Base-by-base conservation (phyloP, 2,888 invertebrate genomes). In the Epiperipatus broadwayi region DNA sequence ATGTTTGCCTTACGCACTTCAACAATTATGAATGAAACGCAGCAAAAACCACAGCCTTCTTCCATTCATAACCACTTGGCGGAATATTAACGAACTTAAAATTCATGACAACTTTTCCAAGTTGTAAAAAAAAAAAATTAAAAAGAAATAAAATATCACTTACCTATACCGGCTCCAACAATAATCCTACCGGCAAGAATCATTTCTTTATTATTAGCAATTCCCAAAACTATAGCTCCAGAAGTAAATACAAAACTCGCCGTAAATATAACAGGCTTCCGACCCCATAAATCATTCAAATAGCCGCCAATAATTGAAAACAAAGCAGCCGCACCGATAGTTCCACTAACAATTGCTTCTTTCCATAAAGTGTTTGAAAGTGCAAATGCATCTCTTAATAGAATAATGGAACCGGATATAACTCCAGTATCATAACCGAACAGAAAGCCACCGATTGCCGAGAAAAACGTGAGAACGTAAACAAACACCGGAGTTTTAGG, bases 371-470 rank as follows among this genome's bases (percentile, higher is more conserved):
- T 18, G 4, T 19, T 47, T 27, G 3, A 16, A 28, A 58, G 46
- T 10, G 46, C 35, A 44, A 58, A 58, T 16, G 50, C 40, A 19
- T 28, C 25, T 44, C 43, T 43, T 15, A 61, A 47, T 22, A 58
- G 46, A 19, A 65, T 46, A 57, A 65, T 59, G 2, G 65, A 64
- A 12, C 66, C 65, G 0, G 67, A 67, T 3, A 68, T 61, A 21
- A 68, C 65, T 5, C 68, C 67, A 0, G 69, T 69, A 48, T 69
- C 69, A 50, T 70, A 69, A n/a, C 69, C 69, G 49, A 69, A 69
- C 16, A 67, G 52, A 47, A 66, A 65, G 2, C 66, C 66, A 3
- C 66, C 66, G 8, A 65, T 52, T 32, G 63, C 60, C 10, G 63
- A 57, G 34, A 64, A 50, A 42, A 56, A 49, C 18, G 61, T 59